phyloP scores from a whole-genome alignment of 2,797 vertebrate genomes.

The Anguilla pacifica region DNA sequence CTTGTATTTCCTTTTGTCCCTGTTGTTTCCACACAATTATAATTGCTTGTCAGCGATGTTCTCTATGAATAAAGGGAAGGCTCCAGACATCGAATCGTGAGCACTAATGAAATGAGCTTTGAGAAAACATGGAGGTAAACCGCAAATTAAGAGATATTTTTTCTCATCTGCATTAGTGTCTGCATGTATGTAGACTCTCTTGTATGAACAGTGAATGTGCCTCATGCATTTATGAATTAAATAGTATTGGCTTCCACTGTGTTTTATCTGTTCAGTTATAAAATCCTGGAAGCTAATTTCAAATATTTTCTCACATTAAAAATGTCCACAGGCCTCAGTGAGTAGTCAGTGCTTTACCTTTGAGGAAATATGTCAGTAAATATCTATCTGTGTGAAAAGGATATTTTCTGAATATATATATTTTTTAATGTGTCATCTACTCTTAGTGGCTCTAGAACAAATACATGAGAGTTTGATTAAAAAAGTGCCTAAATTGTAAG shows the following conservation, averaged over 20 bases:
- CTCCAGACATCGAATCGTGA: background rate
- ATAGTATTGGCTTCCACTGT: background rate
- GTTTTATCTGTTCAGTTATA: background rate
- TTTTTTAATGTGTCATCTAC: background rate
- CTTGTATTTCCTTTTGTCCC: background rate
- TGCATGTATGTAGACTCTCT: background rate
- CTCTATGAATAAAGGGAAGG: background rate
- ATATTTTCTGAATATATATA: background rate
- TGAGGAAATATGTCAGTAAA: background rate
- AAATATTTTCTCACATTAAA: background rate
- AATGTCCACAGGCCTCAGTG: background rate
- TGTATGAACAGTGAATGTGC: background rate
- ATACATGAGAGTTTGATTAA: background rate
- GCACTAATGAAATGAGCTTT: background rate
- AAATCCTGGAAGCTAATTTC: no score
- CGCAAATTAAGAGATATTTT: background rate
- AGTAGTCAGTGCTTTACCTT: background rate
- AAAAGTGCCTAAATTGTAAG: background rate
- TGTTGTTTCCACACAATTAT: background rate
- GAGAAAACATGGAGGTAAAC: background rate
- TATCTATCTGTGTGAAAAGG: background rate
- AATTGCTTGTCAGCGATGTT: background rate
- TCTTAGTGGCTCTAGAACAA: background rate
- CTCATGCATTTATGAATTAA: background rate
- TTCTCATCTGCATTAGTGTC: background rate